These are phyloP conservation scores for Listronotus oregonensis DNA, from an alignment of 1,140 invertebrate genomes.

Conservation along the genomic window DNA sequence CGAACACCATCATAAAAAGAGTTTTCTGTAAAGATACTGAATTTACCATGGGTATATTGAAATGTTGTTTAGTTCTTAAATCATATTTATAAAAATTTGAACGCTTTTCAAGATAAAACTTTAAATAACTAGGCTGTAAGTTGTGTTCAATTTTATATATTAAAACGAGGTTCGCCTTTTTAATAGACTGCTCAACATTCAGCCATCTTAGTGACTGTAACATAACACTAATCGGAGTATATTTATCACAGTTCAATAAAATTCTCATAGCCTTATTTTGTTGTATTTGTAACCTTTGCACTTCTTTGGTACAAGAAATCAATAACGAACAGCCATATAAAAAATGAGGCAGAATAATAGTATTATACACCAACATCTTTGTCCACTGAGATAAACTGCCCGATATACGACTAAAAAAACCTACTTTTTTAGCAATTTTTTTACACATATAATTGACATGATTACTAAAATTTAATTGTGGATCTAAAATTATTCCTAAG, in stretches of 20 bases:
- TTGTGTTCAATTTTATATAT: too few species aligned
- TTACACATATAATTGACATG: background rate
- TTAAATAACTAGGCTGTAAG: too few species aligned
- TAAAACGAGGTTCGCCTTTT: background rate
- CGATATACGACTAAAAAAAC: background rate
- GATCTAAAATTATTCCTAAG: background rate
- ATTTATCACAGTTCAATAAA: slow-evolving; percentile 4
- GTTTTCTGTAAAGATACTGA: too few species aligned
- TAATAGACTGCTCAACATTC: background rate
- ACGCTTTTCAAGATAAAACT: too few species aligned
- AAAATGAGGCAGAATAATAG: slow-evolving; percentile 4
- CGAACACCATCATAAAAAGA: slow-evolving; percentile 7
- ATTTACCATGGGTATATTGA: too few species aligned
- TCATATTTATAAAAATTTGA: too few species aligned
- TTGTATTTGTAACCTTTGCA: slow-evolving; percentile 1
- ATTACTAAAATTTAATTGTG: background rate
- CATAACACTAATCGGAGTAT: background rate
- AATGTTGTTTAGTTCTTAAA: too few species aligned
- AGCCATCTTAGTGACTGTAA: background rate
- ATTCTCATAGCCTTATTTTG: background rate
- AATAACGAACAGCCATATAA: slow-evolving; percentile 1
- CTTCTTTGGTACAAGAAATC: slow-evolving; percentile 4
- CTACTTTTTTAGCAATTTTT: background rate
- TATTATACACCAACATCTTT: slow-evolving; percentile 1
- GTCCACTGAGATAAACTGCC: slow-evolving; percentile 1